These are phyloP conservation scores for Galeruca laticollis DNA, from an alignment of 2,888 invertebrate species.

Conservation along the genomic window DNA sequence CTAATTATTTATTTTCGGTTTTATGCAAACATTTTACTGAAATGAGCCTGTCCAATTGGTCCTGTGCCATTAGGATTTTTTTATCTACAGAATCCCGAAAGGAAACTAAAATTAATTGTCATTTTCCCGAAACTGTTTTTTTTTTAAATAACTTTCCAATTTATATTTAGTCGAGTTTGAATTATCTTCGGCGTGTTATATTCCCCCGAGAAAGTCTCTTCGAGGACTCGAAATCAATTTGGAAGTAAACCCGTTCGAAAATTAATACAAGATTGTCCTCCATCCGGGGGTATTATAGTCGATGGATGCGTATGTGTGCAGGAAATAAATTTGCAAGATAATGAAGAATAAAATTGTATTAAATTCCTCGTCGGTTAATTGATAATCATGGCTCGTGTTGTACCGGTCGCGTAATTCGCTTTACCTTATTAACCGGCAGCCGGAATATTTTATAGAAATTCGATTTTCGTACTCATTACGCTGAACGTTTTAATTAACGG, in stretches of 20 bases:
- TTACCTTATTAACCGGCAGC: constrained; percentile 50
- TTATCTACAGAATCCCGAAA: not conserved
- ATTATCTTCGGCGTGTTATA: constrained; percentile 5
- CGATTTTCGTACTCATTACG: constrained; percentile 51
- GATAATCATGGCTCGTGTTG: constrained; percentile 50
- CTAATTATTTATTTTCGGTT: too few relatives aligned
- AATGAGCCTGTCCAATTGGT: too few relatives aligned
- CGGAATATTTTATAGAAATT: constrained; percentile 54
- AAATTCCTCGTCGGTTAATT: constrained; percentile 51
- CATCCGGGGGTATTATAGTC: constrained; percentile 28
- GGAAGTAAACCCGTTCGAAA: constrained; percentile 38
- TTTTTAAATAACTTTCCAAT: not conserved
- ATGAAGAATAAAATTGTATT: constrained; percentile 48
- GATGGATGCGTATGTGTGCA: constrained; percentile 30
- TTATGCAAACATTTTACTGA: too few relatives aligned
- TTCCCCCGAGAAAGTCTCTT: constrained; percentile 5
- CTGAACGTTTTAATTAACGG: constrained; percentile 41
- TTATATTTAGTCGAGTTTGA: not conserved
- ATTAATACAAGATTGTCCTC: constrained; percentile 40
- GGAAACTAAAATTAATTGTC: not conserved
- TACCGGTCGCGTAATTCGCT: constrained; percentile 49
- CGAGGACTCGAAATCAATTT: constrained; percentile 39
- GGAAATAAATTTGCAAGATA: constrained; percentile 45
- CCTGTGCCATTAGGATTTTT: too few relatives aligned
- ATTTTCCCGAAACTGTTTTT: too few relatives aligned